phyloP scores from a whole-genome alignment of 92 coral and sea anemone genomes.

The Desmophyllum pertusum region DNA sequence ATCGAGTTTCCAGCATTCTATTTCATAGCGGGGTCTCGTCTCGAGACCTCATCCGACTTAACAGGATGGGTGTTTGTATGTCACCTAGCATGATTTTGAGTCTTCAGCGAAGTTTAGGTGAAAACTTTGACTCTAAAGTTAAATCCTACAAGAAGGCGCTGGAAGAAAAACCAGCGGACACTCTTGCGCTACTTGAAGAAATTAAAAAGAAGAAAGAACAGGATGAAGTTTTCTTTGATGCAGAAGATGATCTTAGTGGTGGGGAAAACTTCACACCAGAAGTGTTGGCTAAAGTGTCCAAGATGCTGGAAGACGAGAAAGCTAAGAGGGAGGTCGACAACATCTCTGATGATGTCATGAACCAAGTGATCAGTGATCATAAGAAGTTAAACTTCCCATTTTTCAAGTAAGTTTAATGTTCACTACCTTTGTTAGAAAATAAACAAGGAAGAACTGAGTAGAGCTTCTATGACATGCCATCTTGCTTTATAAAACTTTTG shows the following conservation, averaged over 20 bases:
- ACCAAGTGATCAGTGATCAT: slow-evolving; percentile 19
- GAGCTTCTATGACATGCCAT: too few species aligned
- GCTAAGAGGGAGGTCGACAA: not conserved
- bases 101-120: slow-evolving; percentile 30
- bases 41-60: slow-evolving; percentile 56
- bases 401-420: slow-evolving; percentile 29
- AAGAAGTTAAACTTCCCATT: slow-evolving; percentile 18
- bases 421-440: not conserved
- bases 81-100: slow-evolving; percentile 43
- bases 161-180: slow-evolving; percentile 26
- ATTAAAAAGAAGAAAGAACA: slow-evolving; percentile 10
- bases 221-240: too few species aligned
- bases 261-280: slow-evolving; percentile 4
- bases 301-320: slow-evolving; percentile 16
- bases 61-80: slow-evolving; percentile 68
- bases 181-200: slow-evolving; percentile 9
- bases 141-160: slow-evolving; percentile 9
- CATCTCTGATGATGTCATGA: not conserved
- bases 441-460: too few species aligned
- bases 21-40: slow-evolving; percentile 62
- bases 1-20: slow-evolving; percentile 59
- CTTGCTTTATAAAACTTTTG: too few species aligned
- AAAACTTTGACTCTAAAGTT: slow-evolving; percentile 45
- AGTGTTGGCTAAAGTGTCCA: not conserved
- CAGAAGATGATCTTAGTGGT: not conserved